Evolutionary conservation across 1,140 invertebrate species (phyloP).

Genomic region (Drosophila funebris): DNA sequence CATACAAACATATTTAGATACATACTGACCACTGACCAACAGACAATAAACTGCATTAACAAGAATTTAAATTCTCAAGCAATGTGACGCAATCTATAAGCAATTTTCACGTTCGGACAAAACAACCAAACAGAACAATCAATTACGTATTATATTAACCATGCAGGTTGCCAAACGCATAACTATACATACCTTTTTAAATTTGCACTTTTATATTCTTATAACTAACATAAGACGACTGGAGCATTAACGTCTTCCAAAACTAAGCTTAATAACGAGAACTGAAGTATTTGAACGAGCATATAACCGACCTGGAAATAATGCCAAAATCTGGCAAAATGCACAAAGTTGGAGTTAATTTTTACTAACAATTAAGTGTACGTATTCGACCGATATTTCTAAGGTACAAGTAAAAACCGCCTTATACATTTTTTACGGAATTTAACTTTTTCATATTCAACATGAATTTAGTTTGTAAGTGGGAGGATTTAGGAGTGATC

Average conservation of each 20-base stretch:
- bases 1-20: not conserved
- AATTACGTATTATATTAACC: slow-evolving; percentile 26
- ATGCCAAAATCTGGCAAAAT: slow-evolving; percentile 32
- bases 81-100: slow-evolving; percentile 29
- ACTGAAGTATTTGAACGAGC: slow-evolving; percentile 38
- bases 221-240: slow-evolving; percentile 23
- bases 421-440: slow-evolving; percentile 39
- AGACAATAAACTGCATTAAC: slow-evolving; percentile 53
- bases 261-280: slow-evolving; percentile 6
- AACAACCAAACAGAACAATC: not conserved
- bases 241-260: slow-evolving; percentile 35
- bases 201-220: slow-evolving; percentile 13
- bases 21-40: not conserved
- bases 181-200: slow-evolving; percentile 25
- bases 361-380: slow-evolving; percentile 67
- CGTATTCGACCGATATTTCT: slow-evolving; percentile 51
- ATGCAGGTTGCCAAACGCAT: slow-evolving; percentile 9
- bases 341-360: slow-evolving; percentile 58
- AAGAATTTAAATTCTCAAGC: slow-evolving; percentile 48
- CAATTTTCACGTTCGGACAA: slow-evolving; percentile 23
- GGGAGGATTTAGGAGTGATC: too few relatives aligned
- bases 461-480: not conserved
- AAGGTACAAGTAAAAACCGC: slow-evolving; percentile 27
- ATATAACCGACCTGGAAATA: slow-evolving; percentile 19
- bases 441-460: not conserved